Base-by-base conservation (phyloP, 2,797 vertebrate genomes). In the Catostomus latipinnis region DNA sequence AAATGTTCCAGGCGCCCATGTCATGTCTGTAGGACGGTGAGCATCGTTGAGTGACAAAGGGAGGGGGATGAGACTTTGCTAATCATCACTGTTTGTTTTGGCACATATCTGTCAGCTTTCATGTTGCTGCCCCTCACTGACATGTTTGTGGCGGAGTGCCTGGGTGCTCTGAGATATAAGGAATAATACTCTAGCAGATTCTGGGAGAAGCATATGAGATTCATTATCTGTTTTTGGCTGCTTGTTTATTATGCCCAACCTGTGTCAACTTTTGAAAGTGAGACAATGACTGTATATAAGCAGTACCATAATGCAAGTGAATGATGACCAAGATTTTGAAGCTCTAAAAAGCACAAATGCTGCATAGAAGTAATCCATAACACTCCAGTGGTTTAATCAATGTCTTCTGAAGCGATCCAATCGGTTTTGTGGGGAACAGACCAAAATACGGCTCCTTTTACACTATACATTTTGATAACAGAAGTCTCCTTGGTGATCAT, bases 1-100 rank as follows among this genome's bases (percentile, higher is more conserved):
- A 76, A 67, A 79, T 58, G 78, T 53, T 71, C 50, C 48, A 60
- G 65, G 54, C 45, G 72, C 52, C 76, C 48, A 6, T 65, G 68
- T 48, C 77, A 68, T 53, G 54, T 67, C 45, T 48, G 43, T 60
- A 78, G 63, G 61, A 69, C 57, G 62, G 66, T 71, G 18, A 74
- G 60, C 4, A 8, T 34, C 34, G 11, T 9, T 67, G 56, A 73
- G 50, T 80, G 71, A 66, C 54, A 61, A 13, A 34, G 58, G 66
- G 76, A 5, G 16, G 67, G 10, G 54, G 60, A 52, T 50, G 56
- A 62, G 16, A 13, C 43, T 13, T 43, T 11, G 45, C n/a, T 8
- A 78, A 48, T 62, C 11, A 10, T 16, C 52, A 16, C 58, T 45
- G 50, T 69, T 56, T 79, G 71, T 49, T 50, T 74, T 60, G 71